phyloP scores from a whole-genome alignment of 2,888 invertebrate genomes.

The Ichneumoninae sp. region DNA sequence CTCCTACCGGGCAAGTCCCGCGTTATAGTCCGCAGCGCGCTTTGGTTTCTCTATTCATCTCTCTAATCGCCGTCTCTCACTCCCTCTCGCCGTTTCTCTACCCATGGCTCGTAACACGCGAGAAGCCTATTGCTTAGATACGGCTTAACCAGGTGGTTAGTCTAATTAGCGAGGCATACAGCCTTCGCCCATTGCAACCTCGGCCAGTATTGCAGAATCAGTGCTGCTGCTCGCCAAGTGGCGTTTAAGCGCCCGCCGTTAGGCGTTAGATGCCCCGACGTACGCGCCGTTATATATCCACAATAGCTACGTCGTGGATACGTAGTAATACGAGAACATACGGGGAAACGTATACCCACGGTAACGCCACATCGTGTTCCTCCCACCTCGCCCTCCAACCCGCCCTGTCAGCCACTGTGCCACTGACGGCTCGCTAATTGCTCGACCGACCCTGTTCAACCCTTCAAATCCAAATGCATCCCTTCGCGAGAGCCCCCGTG shows the following conservation, averaged over 20 bases:
- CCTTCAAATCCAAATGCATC: constrained; percentile 82
- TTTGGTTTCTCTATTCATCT: constrained; percentile 44
- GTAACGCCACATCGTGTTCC: constrained; percentile 49
- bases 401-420: constrained; percentile 82
- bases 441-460: constrained; percentile 79
- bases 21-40: constrained; percentile 41
- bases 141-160: constrained; percentile 63
- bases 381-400: constrained; percentile 23
- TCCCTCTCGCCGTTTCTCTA: neutral
- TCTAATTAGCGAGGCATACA: constrained; percentile 64
- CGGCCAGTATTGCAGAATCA: constrained; percentile 50
- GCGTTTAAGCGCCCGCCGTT: constrained; percentile 66
- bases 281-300: constrained; percentile 35
- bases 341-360: constrained; percentile 37
- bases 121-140: constrained; percentile 52
- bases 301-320: constrained; percentile 13
- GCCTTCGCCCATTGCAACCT: constrained; percentile 50
- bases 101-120: neutral
- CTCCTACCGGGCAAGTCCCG: neutral
- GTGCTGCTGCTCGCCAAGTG: constrained; percentile 56
- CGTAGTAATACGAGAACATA: constrained; percentile 30
- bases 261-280: constrained; percentile 62
- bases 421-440: constrained; percentile 85
- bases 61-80: constrained; percentile 29
- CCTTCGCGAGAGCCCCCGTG: constrained; percentile 68